Evolutionary conservation across 2,888 invertebrate species (phyloP), one percentile per base, ranked within the genome.

Genomic region (Aethes cnicana): DNA sequence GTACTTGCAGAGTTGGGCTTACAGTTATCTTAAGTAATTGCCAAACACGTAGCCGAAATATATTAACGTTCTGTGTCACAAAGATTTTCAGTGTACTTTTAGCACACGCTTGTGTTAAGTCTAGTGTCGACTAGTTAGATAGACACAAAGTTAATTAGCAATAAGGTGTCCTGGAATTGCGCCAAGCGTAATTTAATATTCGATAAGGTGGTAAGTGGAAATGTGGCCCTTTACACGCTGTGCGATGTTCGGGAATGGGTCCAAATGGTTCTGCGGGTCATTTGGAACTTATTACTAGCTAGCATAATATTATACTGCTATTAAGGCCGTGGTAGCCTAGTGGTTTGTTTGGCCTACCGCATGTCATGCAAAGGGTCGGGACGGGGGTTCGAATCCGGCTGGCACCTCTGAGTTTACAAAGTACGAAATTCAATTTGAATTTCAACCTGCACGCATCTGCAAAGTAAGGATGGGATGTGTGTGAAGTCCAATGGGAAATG

Each of bases 91-190:
- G 21, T 18, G 26, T 12, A 12, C 18, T 21, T 16, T 18, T 33
- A 36, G 17, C 23, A 21, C 20, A 8, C 35, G n/a, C 14, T 6
- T 21, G 35, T 36, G 36, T 36, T 43, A 49, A 49, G 11, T 18
- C 28, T 30, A 20, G 36, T 36, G 43, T 17, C 17, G 36, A 50
- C 21, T 30, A 30, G 50, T 37, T 12, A 50, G 17, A 30, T 17
- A 3, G 11, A 23, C 28, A 20, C 35, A 37, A 39, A 52, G 52
- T 26, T 33, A 52, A 52, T 52, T 32, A 46, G 46, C 32, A 46
- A 52, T 52, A 37, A 46, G 39, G 20, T 37, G 25, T 36, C 1
- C 52, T 52, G 46, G 44, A 46, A 8, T 16, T 16, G 4, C n/a
- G 32, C 46, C 52, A 46, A 30, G 32, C 11, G n/a, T 46, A 33